Base-by-base conservation (phyloP, 2,888 invertebrate genomes). In the Oscheius onirici region DNA sequence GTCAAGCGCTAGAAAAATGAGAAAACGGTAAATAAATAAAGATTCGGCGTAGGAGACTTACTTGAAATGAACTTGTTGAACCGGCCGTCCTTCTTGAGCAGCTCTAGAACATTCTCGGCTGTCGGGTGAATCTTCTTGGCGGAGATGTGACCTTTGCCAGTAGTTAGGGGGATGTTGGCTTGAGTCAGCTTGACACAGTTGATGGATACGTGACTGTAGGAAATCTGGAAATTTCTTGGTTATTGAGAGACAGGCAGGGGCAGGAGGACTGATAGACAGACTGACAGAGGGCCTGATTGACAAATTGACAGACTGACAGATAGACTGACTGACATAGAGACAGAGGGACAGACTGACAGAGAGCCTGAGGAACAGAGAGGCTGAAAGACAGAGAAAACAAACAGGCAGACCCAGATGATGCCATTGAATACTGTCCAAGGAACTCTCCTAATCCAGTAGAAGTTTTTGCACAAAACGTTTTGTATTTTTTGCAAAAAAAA, bases 31-130 rank as follows among this genome's bases (percentile, higher is more conserved):
- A 34, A 34, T 8, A 34, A 34, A 34, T 34, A 34, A 34, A 8
- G 34, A 34, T 34, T 34, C 34, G 34, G 34, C 34, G 34, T 34
- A 49, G 34, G 34, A n/a, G n/a, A 67, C 54, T 20, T 10, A 68
- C 67, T 3, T 11, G 54, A 55, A 0, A 54, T n/a, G 28, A 68
- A 68, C 15, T 54, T 43, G 22, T 43, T 68, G 55, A 68, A 68
- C 10, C 67, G 41, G 3, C 55, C 55, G 28, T 55, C 67, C n/a
- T 41, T 41, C 41, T 57, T 20, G 1, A 68, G 28, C 13, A 68
- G 22, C 1, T 54, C 57, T 6, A 68, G 43, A 20, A 68, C 43
- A 43, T 15, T 68, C 43, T 11, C 26, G 11, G 40, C 54, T 40
- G 67, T 55, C 24, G 67, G 67, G 5, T 8, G 40, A 15, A 68